Conservation (phyloP, 2,888 invertebrate species). For the Stenurella melanura region DNA sequence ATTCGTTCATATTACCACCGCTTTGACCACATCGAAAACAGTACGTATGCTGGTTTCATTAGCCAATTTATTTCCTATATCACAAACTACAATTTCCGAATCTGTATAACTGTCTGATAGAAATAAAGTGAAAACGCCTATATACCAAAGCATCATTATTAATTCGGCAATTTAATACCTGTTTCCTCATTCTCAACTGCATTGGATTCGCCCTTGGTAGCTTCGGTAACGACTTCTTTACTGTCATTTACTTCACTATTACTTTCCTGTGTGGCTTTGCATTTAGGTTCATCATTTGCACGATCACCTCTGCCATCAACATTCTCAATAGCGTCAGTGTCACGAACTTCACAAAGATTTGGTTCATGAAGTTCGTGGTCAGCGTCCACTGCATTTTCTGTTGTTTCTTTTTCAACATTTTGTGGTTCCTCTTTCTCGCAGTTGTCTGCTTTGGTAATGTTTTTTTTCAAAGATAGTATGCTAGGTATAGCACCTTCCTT, state of each 20-base stretch:
- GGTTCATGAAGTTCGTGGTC: too few relatives aligned
- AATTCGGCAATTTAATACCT: background rate
- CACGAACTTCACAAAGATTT: too few relatives aligned
- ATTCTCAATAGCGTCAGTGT: background rate
- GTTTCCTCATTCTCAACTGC: background rate
- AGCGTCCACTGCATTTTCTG: background rate
- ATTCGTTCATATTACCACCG: too few relatives aligned
- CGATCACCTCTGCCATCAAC: background rate
- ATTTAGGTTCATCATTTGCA: background rate
- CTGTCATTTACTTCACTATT: background rate
- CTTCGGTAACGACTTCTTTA: background rate
- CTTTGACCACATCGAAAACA: too few relatives aligned
- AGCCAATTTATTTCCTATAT: too few relatives aligned
- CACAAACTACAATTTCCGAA: too few relatives aligned
- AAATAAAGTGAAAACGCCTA: too few relatives aligned
- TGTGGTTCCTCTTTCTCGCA: background rate
- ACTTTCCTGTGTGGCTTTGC: background rate
- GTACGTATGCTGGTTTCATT: too few relatives aligned
- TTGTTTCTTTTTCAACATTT: background rate
- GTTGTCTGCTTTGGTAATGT: background rate
- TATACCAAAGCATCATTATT: too few relatives aligned
- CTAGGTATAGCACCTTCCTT: constrained; percentile 22
- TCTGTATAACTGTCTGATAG: too few relatives aligned
- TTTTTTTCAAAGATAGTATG: background rate
- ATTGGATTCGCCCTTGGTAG: background rate